phyloP scores from a whole-genome alignment of 2,113 vertebrate species.

The Hippopotamus amphibius region DNA sequence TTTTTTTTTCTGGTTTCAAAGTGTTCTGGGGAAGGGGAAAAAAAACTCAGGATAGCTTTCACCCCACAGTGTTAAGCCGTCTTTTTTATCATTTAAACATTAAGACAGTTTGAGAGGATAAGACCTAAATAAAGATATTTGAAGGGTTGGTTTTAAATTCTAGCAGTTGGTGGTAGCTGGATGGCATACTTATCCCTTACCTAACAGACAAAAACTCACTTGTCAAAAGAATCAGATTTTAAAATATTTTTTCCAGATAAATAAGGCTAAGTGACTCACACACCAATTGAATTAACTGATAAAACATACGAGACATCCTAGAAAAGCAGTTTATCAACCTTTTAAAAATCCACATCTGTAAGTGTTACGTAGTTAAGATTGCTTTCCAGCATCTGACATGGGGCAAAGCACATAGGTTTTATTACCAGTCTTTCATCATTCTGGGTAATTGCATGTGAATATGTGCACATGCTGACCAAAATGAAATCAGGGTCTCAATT shows the following conservation, averaged over 20 bases:
- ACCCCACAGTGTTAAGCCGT: neutral
- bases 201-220: neutral
- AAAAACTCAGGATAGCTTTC: neutral
- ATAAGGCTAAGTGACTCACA: neutral
- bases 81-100: conserved; percentile 2
- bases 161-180: neutral
- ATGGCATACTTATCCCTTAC: neutral
- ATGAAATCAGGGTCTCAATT: conserved; percentile 49
- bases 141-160: conserved; percentile 37
- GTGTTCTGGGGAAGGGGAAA: neutral
- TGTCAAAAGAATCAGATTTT: conserved; percentile 32
- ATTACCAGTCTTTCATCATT: neutral
- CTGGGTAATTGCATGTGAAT: conserved; percentile 36
- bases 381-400: neutral
- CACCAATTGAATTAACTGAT: neutral
- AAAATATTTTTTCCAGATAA: neutral
- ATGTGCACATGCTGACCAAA: conserved; percentile 31
- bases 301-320: neutral
- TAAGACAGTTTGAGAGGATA: neutral
- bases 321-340: neutral
- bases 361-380: neutral
- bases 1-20: neutral
- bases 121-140: neutral
- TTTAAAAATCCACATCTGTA: neutral
- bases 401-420: neutral